phyloP scores from a whole-genome alignment of 2,113 vertebrate genomes.

The Onychorhynchus coronatus region DNA sequence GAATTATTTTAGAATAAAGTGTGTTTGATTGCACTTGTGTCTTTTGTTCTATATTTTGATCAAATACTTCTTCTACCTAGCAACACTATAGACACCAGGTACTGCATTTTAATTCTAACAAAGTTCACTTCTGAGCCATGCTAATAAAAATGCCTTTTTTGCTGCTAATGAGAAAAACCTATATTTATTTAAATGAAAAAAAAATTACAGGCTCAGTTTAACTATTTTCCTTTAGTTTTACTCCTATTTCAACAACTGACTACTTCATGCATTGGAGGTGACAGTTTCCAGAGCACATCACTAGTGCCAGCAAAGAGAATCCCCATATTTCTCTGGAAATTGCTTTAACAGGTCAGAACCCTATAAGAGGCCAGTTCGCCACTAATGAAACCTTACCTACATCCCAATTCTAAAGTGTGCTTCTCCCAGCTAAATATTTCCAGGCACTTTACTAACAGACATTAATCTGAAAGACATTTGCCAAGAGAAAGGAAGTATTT shows the following conservation, averaged over 20 bases:
- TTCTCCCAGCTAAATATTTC: neutral
- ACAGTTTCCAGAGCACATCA: neutral
- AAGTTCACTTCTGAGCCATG: neutral
- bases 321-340: neutral
- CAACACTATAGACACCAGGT: neutral
- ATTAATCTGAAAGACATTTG: neutral
- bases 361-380: neutral
- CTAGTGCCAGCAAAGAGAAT: neutral
- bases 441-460: neutral
- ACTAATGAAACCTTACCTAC: neutral
- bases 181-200: neutral
- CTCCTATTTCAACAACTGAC: neutral
- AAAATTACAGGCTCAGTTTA: neutral
- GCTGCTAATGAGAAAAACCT: neutral
- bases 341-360: neutral
- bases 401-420: neutral
- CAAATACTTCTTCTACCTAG: neutral
- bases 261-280: neutral
- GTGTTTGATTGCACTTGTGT: neutral
- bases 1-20: slow-evolving; percentile 70
- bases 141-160: neutral
- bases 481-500: neutral
- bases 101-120: neutral
- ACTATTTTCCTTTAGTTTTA: neutral
- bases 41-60: neutral